phyloP scores from a whole-genome alignment of 1,140 invertebrate genomes.

The Leptinotarsa lineolata region DNA sequence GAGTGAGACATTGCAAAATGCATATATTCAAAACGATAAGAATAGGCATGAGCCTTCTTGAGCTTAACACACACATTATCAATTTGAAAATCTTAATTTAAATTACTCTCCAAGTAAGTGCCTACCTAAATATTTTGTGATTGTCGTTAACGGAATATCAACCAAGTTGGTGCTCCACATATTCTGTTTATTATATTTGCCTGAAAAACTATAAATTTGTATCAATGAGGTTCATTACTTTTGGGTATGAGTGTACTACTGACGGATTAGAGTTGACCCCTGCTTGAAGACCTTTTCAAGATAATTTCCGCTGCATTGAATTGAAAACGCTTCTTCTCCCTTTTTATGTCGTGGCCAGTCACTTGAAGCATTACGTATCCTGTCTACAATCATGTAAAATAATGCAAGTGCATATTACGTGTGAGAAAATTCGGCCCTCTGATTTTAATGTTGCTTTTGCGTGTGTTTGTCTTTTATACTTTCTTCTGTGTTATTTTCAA shows the following conservation, averaged over 20 bases:
- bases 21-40: too few species aligned
- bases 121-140: too few species aligned
- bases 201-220: too few species aligned
- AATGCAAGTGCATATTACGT: conserved; percentile 8
- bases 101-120: too few species aligned
- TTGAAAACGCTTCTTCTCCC: not conserved
- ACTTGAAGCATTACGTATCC: conserved; percentile 18
- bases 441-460: not conserved
- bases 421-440: not conserved
- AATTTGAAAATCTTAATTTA: too few species aligned
- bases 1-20: too few species aligned
- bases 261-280: not conserved
- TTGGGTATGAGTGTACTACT: not conserved
- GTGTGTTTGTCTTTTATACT: not conserved
- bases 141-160: too few species aligned
- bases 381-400: conserved; percentile 2
- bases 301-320: conserved; percentile 19
- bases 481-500: not conserved
- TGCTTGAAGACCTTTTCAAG: conserved; percentile 6
- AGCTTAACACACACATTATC: too few species aligned
- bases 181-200: too few species aligned
- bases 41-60: too few species aligned
- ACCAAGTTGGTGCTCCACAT: too few species aligned
- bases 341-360: conserved; percentile 19
- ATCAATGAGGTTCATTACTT: not conserved